These are phyloP conservation scores for Rhea pennata DNA, from an alignment of 2,113 vertebrate genomes.

Conservation along the genomic window DNA sequence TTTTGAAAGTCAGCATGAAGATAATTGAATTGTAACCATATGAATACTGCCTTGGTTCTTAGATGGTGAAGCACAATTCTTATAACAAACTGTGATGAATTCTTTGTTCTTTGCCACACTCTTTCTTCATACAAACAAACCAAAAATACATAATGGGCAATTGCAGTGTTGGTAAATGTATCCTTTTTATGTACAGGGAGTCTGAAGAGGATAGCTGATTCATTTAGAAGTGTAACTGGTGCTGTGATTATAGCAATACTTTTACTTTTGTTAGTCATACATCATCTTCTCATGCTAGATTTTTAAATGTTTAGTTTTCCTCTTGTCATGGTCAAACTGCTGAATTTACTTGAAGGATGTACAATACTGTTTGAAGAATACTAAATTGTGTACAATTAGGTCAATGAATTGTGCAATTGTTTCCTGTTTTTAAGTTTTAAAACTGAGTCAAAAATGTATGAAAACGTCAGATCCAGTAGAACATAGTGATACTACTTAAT, in stretches of 20 bases:
- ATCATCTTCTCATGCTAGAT: constrained; percentile 66
- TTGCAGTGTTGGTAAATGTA: constrained; percentile 69
- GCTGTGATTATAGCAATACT: constrained; percentile 85
- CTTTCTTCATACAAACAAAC: constrained; percentile 74
- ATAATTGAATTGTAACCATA: constrained; percentile 33
- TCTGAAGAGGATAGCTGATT: constrained; percentile 65
- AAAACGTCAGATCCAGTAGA: constrained; percentile 77
- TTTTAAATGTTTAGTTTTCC: constrained; percentile 72
- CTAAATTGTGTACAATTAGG: constrained; percentile 76
- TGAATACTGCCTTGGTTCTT: constrained; percentile 64
- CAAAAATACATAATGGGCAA: constrained; percentile 78
- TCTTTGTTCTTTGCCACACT: constrained; percentile 70
- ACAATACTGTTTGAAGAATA: constrained; percentile 75
- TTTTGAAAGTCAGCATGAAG: constrained; percentile 56
- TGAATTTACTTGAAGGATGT: constrained; percentile 83
- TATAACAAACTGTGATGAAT: constrained; percentile 82
- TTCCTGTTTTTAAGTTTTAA: constrained; percentile 69
- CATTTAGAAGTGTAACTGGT: constrained; percentile 79
- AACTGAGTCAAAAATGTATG: constrained; percentile 68
- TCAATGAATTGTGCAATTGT: constrained; percentile 79
- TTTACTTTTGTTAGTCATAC: constrained; percentile 64
- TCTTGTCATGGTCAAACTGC: constrained; percentile 75
- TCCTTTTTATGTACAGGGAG: constrained; percentile 71
- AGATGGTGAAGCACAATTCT: constrained; percentile 80
- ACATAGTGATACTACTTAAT: constrained; percentile 83